Conservation (phyloP, 2,797 vertebrate genomes). For the Acanthornis magna region DNA sequence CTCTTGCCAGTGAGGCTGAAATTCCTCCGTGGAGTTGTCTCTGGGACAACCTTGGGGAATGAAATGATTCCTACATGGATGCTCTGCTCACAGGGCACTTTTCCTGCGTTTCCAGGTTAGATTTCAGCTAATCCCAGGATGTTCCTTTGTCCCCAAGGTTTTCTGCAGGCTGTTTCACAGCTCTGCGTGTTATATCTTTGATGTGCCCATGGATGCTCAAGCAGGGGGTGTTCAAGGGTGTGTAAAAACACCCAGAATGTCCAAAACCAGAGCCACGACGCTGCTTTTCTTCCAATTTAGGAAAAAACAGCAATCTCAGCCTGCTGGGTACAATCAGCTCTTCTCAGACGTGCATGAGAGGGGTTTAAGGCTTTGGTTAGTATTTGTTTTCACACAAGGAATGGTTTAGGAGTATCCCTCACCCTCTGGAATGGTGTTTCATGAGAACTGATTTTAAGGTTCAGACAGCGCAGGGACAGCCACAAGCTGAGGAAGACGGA, state of each 20-base stretch:
- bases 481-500: background rate
- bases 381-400: background rate
- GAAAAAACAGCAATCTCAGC: background rate
- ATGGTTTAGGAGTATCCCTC: background rate
- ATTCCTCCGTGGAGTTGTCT: background rate
- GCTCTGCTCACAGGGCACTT: background rate
- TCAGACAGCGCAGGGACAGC: background rate
- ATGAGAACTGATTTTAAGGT: background rate
- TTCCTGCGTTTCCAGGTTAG: background rate
- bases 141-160: background rate
- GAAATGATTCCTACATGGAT: fast-evolving
- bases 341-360: fast-evolving
- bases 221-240: background rate
- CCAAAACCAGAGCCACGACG: background rate
- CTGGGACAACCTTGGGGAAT: background rate
- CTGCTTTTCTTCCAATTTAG: background rate
- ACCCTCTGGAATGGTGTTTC: background rate
- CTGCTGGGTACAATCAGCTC: background rate
- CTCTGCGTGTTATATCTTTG: fast-evolving
- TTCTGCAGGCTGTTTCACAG: background rate
- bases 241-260: background rate
- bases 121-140: background rate
- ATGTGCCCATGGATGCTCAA: background rate
- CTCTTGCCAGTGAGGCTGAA: background rate
- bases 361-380: background rate